These are phyloP conservation scores for Carassius auratus DNA, from an alignment of 2,113 vertebrate genomes.

Conservation along the genomic window DNA sequence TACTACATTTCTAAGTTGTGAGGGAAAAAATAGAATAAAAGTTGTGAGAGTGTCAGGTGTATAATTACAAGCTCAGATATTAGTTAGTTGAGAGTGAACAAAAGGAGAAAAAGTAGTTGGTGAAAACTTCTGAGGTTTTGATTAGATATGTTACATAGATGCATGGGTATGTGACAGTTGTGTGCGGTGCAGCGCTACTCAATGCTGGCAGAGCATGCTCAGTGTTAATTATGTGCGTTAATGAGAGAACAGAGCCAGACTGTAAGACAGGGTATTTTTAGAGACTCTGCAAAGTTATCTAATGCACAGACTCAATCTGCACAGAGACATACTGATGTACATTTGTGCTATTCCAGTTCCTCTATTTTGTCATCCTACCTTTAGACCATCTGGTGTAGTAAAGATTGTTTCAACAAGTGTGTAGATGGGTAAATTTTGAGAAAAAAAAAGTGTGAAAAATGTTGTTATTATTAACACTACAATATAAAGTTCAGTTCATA, in stretches of 20 bases:
- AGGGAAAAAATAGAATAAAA: neutral
- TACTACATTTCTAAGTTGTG: neutral
- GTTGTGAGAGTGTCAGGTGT: neutral
- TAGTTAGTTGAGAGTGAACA: neutral
- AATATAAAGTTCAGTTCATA: neutral
- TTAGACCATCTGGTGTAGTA: constrained; percentile 3
- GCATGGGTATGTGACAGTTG: constrained; percentile 65
- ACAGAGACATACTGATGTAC: constrained; percentile 50
- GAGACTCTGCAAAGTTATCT: constrained; percentile 69
- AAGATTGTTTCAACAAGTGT: neutral
- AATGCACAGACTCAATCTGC: constrained; percentile 61
- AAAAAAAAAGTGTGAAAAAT: neutral
- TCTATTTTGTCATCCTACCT: constrained; percentile 46
- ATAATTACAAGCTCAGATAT: neutral
- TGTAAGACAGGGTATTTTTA: constrained; percentile 76
- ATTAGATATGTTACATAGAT: constrained; percentile 65
- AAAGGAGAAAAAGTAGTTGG: neutral
- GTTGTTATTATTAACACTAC: neutral
- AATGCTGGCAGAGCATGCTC: constrained; percentile 65
- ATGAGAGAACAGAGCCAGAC: constrained; percentile 73
- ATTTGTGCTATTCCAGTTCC: constrained; percentile 24
- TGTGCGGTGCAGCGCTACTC: constrained; percentile 61
- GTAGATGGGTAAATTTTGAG: neutral
- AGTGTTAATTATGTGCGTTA: constrained; percentile 77
- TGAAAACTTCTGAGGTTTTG: constrained; percentile 54